Percentiles rank a stretch among this genome's conserved stretches.
Conservation (phyloP, 2,888 invertebrate genomes). For the Brassicogethes aeneus region DNA sequence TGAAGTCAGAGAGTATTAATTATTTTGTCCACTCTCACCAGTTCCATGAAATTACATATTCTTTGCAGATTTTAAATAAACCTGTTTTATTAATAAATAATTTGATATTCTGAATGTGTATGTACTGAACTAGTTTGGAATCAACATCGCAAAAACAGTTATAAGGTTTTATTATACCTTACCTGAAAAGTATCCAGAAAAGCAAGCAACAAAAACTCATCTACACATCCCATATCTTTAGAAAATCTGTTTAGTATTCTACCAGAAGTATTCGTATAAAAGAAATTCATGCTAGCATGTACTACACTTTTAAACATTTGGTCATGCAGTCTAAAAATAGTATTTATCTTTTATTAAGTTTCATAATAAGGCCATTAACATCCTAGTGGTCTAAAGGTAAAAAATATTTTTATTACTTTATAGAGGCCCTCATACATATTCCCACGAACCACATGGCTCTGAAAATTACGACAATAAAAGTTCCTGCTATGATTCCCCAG, state of each 20-base stretch:
- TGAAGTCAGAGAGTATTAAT: too few relatives aligned
- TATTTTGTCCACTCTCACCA: too few relatives aligned
- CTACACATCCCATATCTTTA: conserved; percentile 55
- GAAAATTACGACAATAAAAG: conserved; percentile 37
- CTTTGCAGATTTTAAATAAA: too few relatives aligned
- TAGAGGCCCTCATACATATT: conserved; percentile 56
- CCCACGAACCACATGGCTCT: conserved; percentile 47
- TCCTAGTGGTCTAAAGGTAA: neutral
- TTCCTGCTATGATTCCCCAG: conserved; percentile 34
- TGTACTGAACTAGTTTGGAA: too few relatives aligned
- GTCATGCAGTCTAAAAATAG: conserved; percentile 56
- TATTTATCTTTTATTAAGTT: neutral
- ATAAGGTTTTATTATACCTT: conserved; percentile 2
- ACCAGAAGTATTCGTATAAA: conserved; percentile 65
- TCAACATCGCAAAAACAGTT: neutral
- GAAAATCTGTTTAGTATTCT: conserved; percentile 61
- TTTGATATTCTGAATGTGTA: too few relatives aligned
- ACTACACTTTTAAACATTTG: conserved; percentile 65
- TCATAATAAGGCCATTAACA: conserved; percentile 2
- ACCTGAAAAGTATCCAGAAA: conserved; percentile 42
- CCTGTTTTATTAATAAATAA: too few relatives aligned
- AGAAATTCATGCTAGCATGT: conserved; percentile 59
- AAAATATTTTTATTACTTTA: conserved; percentile 37
- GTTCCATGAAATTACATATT: too few relatives aligned
- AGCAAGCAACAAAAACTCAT: conserved; percentile 44